phyloP scores from a whole-genome alignment of 2,797 vertebrate genomes.

The Columba guinea region DNA sequence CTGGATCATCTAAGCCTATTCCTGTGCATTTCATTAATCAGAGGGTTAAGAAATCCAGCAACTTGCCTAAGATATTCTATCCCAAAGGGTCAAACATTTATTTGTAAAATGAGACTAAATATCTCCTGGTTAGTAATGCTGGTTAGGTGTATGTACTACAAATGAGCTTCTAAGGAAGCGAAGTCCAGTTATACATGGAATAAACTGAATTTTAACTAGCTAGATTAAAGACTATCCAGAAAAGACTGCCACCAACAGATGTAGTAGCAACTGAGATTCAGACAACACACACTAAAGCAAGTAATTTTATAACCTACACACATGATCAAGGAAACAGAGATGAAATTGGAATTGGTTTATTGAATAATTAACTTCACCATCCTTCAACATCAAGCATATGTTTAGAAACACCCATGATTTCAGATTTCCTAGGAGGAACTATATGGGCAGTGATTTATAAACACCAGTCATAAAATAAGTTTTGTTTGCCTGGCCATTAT shows the following conservation, averaged over 20 bases:
- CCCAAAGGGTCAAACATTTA: background rate
- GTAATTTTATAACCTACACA: background rate
- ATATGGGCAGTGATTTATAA: conserved; percentile 1
- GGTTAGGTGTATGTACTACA: background rate
- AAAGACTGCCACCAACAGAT: background rate
- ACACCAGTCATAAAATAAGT: background rate
- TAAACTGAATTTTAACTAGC: background rate
- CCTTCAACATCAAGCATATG: background rate
- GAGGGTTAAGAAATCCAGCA: background rate
- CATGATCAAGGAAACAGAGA: background rate
- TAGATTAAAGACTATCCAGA: background rate
- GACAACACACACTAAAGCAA: background rate
- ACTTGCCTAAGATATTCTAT: background rate
- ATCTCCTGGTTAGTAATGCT: background rate
- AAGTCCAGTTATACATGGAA: background rate
- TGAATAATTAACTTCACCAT: background rate
- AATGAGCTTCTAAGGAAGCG: background rate
- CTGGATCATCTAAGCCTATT: background rate
- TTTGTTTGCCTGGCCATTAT: conserved; percentile 19
- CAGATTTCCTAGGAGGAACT: background rate
- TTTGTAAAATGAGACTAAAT: background rate
- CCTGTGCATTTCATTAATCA: background rate
- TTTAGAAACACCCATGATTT: background rate
- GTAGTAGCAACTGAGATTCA: background rate
- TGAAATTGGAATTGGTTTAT: background rate